Percentiles rank a stretch among this genome's conserved stretches.
Evolutionary conservation across 2,797 vertebrate species (phyloP).

Genomic region (Gadopsis bispinosus): DNA sequence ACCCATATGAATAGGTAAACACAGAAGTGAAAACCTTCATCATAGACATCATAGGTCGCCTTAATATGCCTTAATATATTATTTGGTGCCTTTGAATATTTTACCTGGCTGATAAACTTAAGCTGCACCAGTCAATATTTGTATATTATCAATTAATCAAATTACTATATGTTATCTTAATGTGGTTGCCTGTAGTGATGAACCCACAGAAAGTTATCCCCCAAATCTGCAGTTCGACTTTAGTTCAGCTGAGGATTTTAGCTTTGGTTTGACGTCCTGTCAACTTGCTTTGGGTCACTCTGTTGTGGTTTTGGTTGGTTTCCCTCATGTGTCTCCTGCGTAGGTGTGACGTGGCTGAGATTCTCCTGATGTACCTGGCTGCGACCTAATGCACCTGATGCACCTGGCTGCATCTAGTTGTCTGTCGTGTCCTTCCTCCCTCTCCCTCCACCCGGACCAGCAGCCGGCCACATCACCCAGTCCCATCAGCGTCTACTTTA

Average conservation of each 20-base stretch:
- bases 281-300: no score
- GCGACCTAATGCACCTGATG: no score
- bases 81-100: neutral
- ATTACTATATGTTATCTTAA: neutral
- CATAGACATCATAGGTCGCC: neutral
- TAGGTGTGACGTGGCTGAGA: no score
- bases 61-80: neutral
- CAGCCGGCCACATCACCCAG: no score
- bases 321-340: no score
- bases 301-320: no score
- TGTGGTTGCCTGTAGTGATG: neutral
- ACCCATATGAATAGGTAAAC: conserved; percentile 2
- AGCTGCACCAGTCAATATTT: neutral
- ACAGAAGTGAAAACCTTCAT: neutral
- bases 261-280: no score
- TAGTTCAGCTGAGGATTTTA: neutral
- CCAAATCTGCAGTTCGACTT: neutral
- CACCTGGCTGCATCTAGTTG: no score
- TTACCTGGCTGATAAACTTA: neutral
- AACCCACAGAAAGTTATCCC: neutral
- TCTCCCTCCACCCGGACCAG: no score
- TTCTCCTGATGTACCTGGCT: no score
- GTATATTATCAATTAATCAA: neutral
- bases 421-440: no score
- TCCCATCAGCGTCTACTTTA: no score